Base-by-base conservation (phyloP, 2,797 vertebrate species). In the Gymnoscopelus microlampas region DNA sequence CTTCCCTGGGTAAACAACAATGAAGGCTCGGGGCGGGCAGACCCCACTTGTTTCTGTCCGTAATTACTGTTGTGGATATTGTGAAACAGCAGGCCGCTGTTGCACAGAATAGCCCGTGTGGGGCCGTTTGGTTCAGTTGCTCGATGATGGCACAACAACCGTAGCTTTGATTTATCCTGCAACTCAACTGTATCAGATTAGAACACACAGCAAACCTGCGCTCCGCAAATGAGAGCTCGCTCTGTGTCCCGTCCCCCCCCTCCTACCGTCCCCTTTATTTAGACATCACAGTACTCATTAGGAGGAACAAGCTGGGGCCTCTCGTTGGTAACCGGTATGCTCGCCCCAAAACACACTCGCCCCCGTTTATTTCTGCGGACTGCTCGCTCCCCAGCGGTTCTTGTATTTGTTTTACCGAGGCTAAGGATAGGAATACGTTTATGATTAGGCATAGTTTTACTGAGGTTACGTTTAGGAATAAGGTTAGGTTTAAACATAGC, bases 51-150 rank as follows among this genome's bases (percentile, higher is more conserved):
- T 87, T 82, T 86, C 72, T 83, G 32, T 65, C 78, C 80, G 69
- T 90, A 90, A 90, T 90, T 85, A 80, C 85, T 85, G 82, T 87
- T 89, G 76, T 86, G 75, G 82, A 85, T 75, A 66, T 76, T 77
- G 77, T 19, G 19, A 78, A 83, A 85, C 82, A 79, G 73, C 79
- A 44, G 7, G 14, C 63, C 68, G 57, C 80, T 68, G 72, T 70
- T 89, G 66, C 76, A 71, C 66, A 60, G 73, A 82, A 81, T 79
- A 70, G 86, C 81, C 82, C 49, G 66, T 76, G 76, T 68, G 62
- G 53, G 9, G 49, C 63, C 2, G 10, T 74, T 44, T 10, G 39
- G 4, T 39, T 39, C 9, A 10, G 6, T 29, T 29, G 26, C 26
- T 3, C 26, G 2, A 44, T 10, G 39, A 44, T 44, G 39, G 75